phyloP scores from a whole-genome alignment of 2,113 vertebrate species.

The Sorex fumeus region DNA sequence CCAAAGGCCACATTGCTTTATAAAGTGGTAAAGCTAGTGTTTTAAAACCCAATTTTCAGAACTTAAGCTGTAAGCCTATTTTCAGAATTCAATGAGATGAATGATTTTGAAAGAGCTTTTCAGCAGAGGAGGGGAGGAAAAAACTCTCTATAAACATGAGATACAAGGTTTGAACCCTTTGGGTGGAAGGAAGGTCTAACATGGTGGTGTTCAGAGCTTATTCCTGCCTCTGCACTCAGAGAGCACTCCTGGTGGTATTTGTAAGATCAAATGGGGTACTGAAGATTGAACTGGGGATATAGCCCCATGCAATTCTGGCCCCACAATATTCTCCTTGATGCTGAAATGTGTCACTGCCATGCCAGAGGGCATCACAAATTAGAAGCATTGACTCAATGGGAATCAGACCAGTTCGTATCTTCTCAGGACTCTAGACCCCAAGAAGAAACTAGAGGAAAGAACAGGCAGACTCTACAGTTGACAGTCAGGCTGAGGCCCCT shows the following conservation, averaged over 20 bases:
- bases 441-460: neutral
- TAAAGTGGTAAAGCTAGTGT: neutral
- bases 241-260: neutral
- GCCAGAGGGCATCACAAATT: neutral
- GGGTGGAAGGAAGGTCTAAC: too few species aligned
- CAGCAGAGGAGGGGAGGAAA: neutral
- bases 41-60: neutral
- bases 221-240: neutral
- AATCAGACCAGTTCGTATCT: neutral
- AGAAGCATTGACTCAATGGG: neutral
- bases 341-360: neutral
- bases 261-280: too few species aligned
- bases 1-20: neutral
- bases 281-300: too few species aligned
- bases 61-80: neutral
- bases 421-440: neutral
- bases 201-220: too few species aligned
- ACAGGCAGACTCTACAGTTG: neutral
- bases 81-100: neutral
- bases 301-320: too few species aligned
- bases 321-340: neutral
- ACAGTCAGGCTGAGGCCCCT: neutral
- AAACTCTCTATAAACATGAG: neutral
- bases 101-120: neutral
- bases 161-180: neutral